These are phyloP conservation scores for Montipora capricornis DNA, from an alignment of 64 coral and sea anemone genomes.

Conservation along the genomic window DNA sequence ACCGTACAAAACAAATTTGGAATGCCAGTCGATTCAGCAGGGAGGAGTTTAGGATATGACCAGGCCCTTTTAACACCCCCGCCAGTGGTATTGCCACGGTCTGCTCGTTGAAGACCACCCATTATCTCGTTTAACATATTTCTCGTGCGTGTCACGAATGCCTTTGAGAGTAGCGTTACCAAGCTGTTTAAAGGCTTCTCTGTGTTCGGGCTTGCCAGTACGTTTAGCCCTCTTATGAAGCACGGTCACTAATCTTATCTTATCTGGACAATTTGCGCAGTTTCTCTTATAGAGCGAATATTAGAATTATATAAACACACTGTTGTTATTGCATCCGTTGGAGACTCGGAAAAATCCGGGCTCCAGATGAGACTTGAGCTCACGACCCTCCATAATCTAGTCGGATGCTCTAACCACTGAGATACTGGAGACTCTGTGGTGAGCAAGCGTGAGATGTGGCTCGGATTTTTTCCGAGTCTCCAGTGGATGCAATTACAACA, in stretches of 20 bases:
- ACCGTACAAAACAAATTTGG: not conserved
- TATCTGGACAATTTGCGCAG: no score
- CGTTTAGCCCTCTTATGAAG: slow-evolving; percentile 28
- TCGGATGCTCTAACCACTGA: no score
- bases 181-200: slow-evolving; percentile 9
- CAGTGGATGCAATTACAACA: no score
- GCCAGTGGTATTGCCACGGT: not conserved
- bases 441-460: no score
- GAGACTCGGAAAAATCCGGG: no score
- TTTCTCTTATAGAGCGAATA: no score
- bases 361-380: no score
- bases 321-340: no score
- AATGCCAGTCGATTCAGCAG: slow-evolving; percentile 23
- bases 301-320: no score
- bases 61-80: slow-evolving; percentile 26
- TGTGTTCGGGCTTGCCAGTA: not conserved
- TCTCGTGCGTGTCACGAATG: slow-evolving; percentile 22
- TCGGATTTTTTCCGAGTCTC: no score
- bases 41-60: slow-evolving; percentile 39
- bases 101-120: not conserved
- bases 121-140: slow-evolving; percentile 1
- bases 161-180: slow-evolving; percentile 25
- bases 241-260: not conserved
- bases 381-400: no score
- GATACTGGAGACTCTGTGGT: no score